phyloP scores from a whole-genome alignment of 2,888 invertebrate genomes.

The Stenolophus ochropezus region DNA sequence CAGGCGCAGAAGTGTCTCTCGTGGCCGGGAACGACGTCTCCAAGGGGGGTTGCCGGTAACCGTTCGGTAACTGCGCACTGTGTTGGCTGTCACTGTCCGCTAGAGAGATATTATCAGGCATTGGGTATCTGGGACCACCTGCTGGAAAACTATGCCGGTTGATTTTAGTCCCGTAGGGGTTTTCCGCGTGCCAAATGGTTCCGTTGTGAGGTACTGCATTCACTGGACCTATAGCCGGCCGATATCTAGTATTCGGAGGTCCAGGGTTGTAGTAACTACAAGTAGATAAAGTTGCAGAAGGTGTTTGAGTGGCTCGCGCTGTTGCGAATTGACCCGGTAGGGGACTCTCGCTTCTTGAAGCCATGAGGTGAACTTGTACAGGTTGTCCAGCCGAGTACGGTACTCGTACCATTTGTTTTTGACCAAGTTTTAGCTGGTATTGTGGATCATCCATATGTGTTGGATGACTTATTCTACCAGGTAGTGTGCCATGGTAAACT shows the following conservation, averaged over 20 bases:
- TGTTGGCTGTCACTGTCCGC: constrained; percentile 70
- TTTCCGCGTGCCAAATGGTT: constrained; percentile 67
- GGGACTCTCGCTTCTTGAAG: constrained; percentile 71
- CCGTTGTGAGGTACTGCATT: constrained; percentile 64
- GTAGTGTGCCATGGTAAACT: constrained; percentile 68
- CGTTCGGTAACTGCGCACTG: constrained; percentile 67
- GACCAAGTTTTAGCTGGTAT: constrained; percentile 66
- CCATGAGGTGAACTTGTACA: constrained; percentile 67
- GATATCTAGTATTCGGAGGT: constrained; percentile 67
- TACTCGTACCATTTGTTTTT: constrained; percentile 66
- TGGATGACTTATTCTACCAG: constrained; percentile 64
- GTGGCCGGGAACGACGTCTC: constrained; percentile 64
- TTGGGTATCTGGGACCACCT: constrained; percentile 67
- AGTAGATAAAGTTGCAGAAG: constrained; percentile 66
- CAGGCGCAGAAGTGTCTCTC: constrained; percentile 72
- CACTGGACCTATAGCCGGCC: constrained; percentile 67
- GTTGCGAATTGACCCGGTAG: constrained; percentile 70
- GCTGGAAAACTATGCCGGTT: constrained; percentile 70
- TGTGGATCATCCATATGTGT: constrained; percentile 67
- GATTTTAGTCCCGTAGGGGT: constrained; percentile 68
- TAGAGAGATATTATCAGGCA: constrained; percentile 68
- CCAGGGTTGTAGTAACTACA: constrained; percentile 67
- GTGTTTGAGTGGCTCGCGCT: constrained; percentile 71
- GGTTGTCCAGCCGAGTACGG: constrained; percentile 65
- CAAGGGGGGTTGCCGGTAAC: constrained; percentile 67